phyloP scores from a whole-genome alignment of 2,113 vertebrate genomes.

The Puffinus mauretanicus region DNA sequence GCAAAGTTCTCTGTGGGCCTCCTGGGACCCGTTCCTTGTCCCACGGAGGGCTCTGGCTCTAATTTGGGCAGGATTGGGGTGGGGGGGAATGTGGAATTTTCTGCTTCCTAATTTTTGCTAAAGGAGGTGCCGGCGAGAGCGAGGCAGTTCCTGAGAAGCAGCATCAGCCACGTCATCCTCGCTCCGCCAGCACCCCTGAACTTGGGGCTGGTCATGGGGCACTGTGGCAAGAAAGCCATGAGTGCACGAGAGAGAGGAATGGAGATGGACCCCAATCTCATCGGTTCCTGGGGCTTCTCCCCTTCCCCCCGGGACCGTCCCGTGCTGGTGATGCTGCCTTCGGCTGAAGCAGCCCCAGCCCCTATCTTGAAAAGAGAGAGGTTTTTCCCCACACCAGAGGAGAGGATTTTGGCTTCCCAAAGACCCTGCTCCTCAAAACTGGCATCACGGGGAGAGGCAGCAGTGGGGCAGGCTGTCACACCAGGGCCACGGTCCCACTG shows the following conservation, averaged over 20 bases:
- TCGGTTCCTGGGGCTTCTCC: rapidly evolving
- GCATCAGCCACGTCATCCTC: not conserved
- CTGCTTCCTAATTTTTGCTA: not conserved
- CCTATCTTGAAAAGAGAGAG: rapidly evolving
- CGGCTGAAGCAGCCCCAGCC: not conserved
- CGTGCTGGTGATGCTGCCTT: not conserved
- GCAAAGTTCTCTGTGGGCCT: not conserved
- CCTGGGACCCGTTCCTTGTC: not conserved
- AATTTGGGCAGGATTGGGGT: not conserved
- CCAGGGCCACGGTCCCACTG: not conserved
- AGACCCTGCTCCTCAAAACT: not conserved
- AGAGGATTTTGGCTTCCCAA: not conserved
- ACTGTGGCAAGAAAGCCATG: not conserved
- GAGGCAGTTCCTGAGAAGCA: not conserved
- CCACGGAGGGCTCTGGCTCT: not conserved
- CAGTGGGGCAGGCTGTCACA: not conserved
- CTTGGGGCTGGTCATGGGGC: rapidly evolving
- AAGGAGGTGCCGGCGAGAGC: rapidly evolving
- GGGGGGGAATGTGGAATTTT: not conserved
- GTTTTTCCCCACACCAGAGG: rapidly evolving
- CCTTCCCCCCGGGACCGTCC: rapidly evolving
- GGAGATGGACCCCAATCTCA: rapidly evolving
- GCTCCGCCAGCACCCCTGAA: not conserved
- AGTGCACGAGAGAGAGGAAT: not conserved
- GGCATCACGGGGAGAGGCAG: not conserved